These are phyloP conservation scores for Drosophila busckii DNA, from an alignment of 1,140 invertebrate species.

Conservation along the genomic window DNA sequence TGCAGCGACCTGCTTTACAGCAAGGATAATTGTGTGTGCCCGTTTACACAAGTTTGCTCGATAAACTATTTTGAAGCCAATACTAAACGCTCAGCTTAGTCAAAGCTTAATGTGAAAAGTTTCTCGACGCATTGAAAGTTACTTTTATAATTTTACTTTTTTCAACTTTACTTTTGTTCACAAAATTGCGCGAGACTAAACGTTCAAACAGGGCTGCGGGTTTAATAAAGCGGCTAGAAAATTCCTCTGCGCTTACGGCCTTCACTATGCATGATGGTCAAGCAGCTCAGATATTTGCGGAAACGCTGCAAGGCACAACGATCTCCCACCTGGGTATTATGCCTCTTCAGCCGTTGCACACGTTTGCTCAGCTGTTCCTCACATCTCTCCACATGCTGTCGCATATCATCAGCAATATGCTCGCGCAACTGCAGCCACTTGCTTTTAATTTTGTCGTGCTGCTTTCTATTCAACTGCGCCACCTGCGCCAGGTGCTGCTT, in stretches of 20 bases:
- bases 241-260: slow-evolving; percentile 12
- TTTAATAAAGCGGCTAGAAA: too few relatives aligned
- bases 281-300: slow-evolving; percentile 18
- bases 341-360: neutral
- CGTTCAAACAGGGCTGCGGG: too few relatives aligned
- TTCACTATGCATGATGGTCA: slow-evolving; percentile 19
- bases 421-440: neutral
- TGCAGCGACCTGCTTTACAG: slow-evolving; percentile 18
- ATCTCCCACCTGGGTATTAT: slow-evolving; percentile 18
- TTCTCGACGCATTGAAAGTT: slow-evolving; percentile 22
- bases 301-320: slow-evolving; percentile 17
- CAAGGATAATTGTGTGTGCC: neutral
- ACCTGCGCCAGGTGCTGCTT: neutral
- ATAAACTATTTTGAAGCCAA: too few relatives aligned
- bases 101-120: slow-evolving; percentile 27
- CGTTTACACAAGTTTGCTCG: neutral
- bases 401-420: slow-evolving; percentile 27
- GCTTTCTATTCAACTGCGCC: neutral
- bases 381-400: slow-evolving; percentile 16
- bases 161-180: too few relatives aligned
- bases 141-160: slow-evolving; percentile 26
- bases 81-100: slow-evolving; percentile 13
- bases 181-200: too few relatives aligned
- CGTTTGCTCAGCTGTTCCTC: neutral
- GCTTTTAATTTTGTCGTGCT: neutral